These are phyloP conservation scores for Orgyia antiqua DNA, from an alignment of 2,888 invertebrate genomes.

Conservation along the genomic window DNA sequence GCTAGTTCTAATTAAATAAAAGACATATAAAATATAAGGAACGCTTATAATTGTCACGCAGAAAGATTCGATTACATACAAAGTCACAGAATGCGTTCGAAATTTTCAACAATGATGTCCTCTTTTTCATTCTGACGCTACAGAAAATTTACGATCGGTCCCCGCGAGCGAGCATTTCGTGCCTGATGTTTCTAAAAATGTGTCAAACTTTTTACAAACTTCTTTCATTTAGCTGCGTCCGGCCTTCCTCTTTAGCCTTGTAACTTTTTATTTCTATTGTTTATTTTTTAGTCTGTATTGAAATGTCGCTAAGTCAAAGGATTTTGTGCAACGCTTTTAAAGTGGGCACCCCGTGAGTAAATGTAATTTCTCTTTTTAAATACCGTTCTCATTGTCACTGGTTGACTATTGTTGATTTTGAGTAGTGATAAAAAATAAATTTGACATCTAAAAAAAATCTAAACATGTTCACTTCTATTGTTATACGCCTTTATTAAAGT, in stretches of 20 bases:
- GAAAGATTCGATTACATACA: slow-evolving; percentile 49
- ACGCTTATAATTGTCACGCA: slow-evolving; percentile 41
- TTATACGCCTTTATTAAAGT: too few species aligned
- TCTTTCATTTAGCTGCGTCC: slow-evolving; percentile 73
- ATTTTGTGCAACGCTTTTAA: slow-evolving; percentile 56
- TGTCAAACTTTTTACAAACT: slow-evolving; percentile 77
- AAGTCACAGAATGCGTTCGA: slow-evolving; percentile 58
- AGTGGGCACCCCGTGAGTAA: slow-evolving; percentile 51
- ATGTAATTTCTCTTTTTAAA: slow-evolving; percentile 52
- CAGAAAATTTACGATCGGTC: slow-evolving; percentile 69
- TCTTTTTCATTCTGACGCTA: slow-evolving; percentile 76
- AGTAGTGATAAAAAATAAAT: too few species aligned
- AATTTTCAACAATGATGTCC: slow-evolving; percentile 74
- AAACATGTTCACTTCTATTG: not conserved
- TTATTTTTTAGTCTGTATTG: slow-evolving; percentile 72
- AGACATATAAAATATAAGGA: slow-evolving; percentile 23
- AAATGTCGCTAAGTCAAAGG: slow-evolving; percentile 60
- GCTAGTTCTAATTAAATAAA: too few species aligned
- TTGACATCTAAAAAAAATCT: not conserved
- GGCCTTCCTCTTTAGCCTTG: slow-evolving; percentile 70
- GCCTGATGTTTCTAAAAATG: slow-evolving; percentile 77
- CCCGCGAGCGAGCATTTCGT: slow-evolving; percentile 66
- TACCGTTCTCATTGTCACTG: slow-evolving; percentile 27
- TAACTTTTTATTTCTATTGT: slow-evolving; percentile 65
- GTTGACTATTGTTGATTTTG: slow-evolving; percentile 20